These are phyloP conservation scores for Clunio marinus DNA, from an alignment of 2,888 invertebrate genomes.

Conservation along the genomic window DNA sequence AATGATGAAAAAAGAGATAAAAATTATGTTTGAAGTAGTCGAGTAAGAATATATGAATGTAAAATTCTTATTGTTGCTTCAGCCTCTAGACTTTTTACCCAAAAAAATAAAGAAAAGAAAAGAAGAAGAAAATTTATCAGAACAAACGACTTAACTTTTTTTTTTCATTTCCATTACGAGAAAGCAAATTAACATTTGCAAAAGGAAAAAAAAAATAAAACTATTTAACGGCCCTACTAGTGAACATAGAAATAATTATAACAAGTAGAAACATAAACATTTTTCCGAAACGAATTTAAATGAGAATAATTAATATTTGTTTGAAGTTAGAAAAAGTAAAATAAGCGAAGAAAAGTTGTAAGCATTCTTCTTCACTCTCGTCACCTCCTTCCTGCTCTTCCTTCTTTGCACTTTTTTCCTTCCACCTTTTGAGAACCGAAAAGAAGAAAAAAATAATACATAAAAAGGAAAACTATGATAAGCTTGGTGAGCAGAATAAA, in stretches of 20 bases:
- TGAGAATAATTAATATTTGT: background rate
- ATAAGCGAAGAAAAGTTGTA: too few species aligned
- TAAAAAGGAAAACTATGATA: background rate
- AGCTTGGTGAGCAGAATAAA: background rate
- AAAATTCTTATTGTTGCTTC: slow-evolving; percentile 19
- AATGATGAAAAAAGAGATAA: background rate
- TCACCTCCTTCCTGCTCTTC: slow-evolving; percentile 1
- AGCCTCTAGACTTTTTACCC: slow-evolving; percentile 9
- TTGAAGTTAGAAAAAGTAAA: background rate
- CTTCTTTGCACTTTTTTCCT: background rate
- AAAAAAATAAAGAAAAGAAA: too few species aligned
- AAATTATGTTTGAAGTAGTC: background rate
- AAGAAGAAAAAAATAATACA: too few species aligned
- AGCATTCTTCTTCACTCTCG: background rate
- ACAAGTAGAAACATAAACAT: background rate
- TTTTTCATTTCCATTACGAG: background rate
- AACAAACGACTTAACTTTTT: slow-evolving; percentile 21
- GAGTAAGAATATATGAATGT: slow-evolving; percentile 7
- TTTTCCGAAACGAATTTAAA: slow-evolving; percentile 21
- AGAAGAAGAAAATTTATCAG: slow-evolving; percentile 1
- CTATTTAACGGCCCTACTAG: background rate
- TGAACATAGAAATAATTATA: too few species aligned
- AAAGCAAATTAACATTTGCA: slow-evolving; percentile 8
- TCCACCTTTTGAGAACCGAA: background rate
- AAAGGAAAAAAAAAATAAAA: too few species aligned